These are phyloP conservation scores for Campoplex nolae DNA, from an alignment of 2,888 invertebrate genomes.

Conservation along the genomic window DNA sequence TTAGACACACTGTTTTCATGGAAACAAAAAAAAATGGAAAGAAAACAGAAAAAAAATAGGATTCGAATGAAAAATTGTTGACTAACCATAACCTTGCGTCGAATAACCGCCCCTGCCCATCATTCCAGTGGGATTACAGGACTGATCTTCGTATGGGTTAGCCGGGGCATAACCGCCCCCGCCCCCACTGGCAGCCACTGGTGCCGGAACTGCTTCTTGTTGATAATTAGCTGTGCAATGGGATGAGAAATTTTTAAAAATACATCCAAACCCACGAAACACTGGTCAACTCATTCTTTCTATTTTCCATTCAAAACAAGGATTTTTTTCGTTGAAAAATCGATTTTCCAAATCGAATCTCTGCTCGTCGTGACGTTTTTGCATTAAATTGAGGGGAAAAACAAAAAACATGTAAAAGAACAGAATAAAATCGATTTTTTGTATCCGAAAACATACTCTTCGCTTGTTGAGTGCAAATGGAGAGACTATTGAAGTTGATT, in stretches of 20 bases:
- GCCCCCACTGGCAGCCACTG: constrained; percentile 77
- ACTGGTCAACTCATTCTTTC: constrained; percentile 20
- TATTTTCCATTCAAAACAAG: constrained; percentile 14
- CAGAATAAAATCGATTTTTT: background rate
- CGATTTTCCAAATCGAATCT: background rate
- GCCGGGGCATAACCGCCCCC: constrained; percentile 78
- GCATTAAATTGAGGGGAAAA: background rate
- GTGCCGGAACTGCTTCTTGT: constrained; percentile 79
- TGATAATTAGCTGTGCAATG: constrained; percentile 79
- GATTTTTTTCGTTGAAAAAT: constrained; percentile 43
- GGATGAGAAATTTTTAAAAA: constrained; percentile 11
- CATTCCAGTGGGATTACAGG: constrained; percentile 79
- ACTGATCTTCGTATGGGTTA: constrained; percentile 80
- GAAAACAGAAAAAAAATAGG: constrained; percentile 48
- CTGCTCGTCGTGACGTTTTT: background rate
- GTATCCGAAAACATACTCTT: background rate
- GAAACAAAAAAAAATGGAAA: no score
- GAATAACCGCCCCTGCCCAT: constrained; percentile 80
- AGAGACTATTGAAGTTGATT: constrained; percentile 46
- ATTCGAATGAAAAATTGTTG: constrained; percentile 56
- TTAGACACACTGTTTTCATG: no score
- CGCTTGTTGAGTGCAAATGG: constrained; percentile 18
- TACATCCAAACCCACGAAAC: background rate
- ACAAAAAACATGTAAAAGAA: background rate
- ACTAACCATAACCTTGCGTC: constrained; percentile 82